Base-by-base conservation (phyloP, 1,140 invertebrate species). In the Lordiphosa stackelbergi region DNA sequence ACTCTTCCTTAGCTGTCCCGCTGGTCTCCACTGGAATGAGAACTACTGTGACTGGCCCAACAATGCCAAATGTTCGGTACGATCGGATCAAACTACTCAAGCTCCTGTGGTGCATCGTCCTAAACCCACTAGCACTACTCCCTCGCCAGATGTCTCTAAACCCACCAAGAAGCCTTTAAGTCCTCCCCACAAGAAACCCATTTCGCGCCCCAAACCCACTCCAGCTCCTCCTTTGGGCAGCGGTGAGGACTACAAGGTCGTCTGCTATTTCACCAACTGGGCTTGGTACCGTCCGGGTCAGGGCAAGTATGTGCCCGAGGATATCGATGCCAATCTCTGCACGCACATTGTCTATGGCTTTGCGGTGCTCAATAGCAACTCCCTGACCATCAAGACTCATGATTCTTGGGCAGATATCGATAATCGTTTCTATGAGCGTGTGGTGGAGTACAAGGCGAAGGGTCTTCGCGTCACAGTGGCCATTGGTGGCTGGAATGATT, bases 401-500 rank as follows among this genome's bases (percentile, higher is more conserved):
- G 92, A 93, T 63, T 87, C 90, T 16, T 93, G 92, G 92, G 91
- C 92, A 0, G 92, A 93, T 74, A 88, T 91, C 49, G 92, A 93
- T 66, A 93, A 93, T 58, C 89, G 89, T 58, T 96, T 97, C 84
- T 97, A 96, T 73, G 92, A 95, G 61, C 90, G 94, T 13, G 94
- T 97, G 0, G 91, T 93, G 0, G 93, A 91, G 0, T 93, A 93
- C 68, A 91, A 90, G 79, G 87, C 86, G 37, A 87, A 86, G 43
- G 60, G 90, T 66, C 57, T 88, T 60, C 51, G 85, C 46, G 64
- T 83, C 71, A 68, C 71, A 0, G 53, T 97, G 3, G 95, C 94
- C 13, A 90, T 97, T 24, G 95, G 95, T 3, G 87, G 87, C 64
- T 97, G 95, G 95, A 97, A 96, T 73, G 95, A 96, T 81, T 96